phyloP scores from a whole-genome alignment of 2,888 invertebrate genomes.

The Melanargia galathea region DNA sequence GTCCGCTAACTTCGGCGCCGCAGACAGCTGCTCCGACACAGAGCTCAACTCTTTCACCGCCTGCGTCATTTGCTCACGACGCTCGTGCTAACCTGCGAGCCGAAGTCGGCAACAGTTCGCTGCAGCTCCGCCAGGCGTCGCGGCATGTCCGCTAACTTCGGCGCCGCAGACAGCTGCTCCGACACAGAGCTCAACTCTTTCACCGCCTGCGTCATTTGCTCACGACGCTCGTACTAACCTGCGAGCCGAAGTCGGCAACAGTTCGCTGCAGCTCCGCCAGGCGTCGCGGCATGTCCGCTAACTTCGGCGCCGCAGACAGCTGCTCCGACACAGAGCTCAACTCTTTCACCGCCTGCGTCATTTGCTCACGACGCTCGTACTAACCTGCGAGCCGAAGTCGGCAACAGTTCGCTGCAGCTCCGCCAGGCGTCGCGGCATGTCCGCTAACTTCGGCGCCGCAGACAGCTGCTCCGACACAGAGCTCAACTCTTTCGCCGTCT shows the following conservation, averaged over 20 bases:
- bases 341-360: conserved; percentile 66
- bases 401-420: conserved; percentile 81
- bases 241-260: conserved; percentile 83
- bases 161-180: conserved; percentile 82
- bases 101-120: conserved; percentile 81
- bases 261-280: conserved; percentile 79
- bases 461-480: conserved; percentile 82
- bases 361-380: conserved; percentile 27
- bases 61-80: conserved; percentile 43
- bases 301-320: conserved; percentile 83
- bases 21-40: conserved; percentile 82
- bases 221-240: conserved; percentile 54
- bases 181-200: conserved; percentile 79
- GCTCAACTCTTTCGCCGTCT: conserved; percentile 75
- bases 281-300: conserved; percentile 82
- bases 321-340: conserved; percentile 81
- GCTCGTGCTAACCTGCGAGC: conserved; percentile 72
- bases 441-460: conserved; percentile 82
- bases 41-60: conserved; percentile 74
- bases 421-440: conserved; percentile 80
- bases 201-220: conserved; percentile 61
- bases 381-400: conserved; percentile 82
- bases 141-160: conserved; percentile 83
- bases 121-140: conserved; percentile 79
- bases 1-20: conserved; percentile 82